Conservation (phyloP, 2,888 invertebrate species). For the Thera britannica region DNA sequence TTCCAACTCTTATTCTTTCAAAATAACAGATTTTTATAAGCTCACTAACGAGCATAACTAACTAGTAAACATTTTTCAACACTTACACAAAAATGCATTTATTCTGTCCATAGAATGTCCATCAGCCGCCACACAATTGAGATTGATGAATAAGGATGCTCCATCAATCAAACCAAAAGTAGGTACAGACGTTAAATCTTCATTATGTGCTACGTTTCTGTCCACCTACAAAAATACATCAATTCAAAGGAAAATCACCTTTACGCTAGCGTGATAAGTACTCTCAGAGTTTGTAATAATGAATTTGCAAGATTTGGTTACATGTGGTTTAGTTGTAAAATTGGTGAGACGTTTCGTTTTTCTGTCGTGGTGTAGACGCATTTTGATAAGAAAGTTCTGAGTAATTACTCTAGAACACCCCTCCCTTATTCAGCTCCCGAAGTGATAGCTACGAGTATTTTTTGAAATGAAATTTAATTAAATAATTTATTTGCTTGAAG, state of each 20-base stretch:
- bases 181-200: slow-evolving; percentile 37
- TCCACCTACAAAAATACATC: slow-evolving; percentile 25
- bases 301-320: slow-evolving; percentile 2
- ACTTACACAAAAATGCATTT: slow-evolving; percentile 24
- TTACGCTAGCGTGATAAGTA: slow-evolving; percentile 12
- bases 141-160: slow-evolving; percentile 36
- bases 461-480: too few species aligned
- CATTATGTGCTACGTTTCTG: slow-evolving; percentile 33
- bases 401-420: too few species aligned
- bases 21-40: too few species aligned
- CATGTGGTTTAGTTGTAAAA: not conserved
- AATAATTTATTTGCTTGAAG: too few species aligned
- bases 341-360: slow-evolving; percentile 1
- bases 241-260: slow-evolving; percentile 14
- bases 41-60: not conserved
- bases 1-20: too few species aligned
- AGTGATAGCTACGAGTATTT: too few species aligned
- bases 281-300: not conserved
- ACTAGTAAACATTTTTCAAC: not conserved
- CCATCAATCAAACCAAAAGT: slow-evolving; percentile 42
- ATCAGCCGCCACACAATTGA: slow-evolving; percentile 35
- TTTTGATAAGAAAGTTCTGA: too few species aligned
- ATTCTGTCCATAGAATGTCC: slow-evolving; percentile 29
- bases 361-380: slow-evolving; percentile 1
- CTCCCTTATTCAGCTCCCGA: too few species aligned